Conservation (phyloP, 2,797 vertebrate genomes). For the Spinus olivaceus region DNA sequence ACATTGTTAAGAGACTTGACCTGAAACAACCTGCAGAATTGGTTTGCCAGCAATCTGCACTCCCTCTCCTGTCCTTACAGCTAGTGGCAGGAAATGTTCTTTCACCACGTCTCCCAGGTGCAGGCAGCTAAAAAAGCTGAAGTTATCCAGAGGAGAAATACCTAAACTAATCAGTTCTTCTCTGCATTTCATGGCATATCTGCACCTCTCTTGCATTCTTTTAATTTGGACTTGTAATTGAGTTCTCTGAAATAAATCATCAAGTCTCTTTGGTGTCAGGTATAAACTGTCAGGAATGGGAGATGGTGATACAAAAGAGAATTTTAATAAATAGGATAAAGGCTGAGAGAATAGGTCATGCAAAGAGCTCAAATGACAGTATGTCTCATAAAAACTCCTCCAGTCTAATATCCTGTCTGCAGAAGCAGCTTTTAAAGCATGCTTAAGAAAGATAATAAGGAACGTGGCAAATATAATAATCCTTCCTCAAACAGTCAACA, state of each 20-base stretch:
- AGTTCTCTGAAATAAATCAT: background rate
- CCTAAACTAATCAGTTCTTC: background rate
- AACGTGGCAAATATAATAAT: background rate
- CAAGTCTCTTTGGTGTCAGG: background rate
- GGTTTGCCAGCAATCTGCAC: background rate
- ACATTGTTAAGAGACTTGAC: background rate
- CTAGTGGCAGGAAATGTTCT: background rate
- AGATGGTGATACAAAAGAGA: background rate
- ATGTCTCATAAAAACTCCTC: background rate
- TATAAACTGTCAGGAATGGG: background rate
- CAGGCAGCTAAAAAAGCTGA: background rate
- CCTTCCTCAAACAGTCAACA: background rate
- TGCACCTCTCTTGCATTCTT: background rate
- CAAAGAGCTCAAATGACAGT: background rate
- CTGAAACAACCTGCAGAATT: background rate
- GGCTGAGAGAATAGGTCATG: background rate
- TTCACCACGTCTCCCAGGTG: background rate
- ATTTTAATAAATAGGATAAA: constrained; percentile 11
- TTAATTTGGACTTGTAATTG: constrained; percentile 4
- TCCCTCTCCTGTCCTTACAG: background rate
- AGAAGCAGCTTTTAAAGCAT: background rate
- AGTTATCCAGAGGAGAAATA: background rate
- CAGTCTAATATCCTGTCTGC: background rate
- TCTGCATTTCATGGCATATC: background rate
- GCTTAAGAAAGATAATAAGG: constrained; percentile 25